Percentiles rank a stretch among this genome's conserved stretches.
These are phyloP conservation scores for Petrophora chlorosata DNA, from an alignment of 2,888 invertebrate genomes.

Conservation along the genomic window DNA sequence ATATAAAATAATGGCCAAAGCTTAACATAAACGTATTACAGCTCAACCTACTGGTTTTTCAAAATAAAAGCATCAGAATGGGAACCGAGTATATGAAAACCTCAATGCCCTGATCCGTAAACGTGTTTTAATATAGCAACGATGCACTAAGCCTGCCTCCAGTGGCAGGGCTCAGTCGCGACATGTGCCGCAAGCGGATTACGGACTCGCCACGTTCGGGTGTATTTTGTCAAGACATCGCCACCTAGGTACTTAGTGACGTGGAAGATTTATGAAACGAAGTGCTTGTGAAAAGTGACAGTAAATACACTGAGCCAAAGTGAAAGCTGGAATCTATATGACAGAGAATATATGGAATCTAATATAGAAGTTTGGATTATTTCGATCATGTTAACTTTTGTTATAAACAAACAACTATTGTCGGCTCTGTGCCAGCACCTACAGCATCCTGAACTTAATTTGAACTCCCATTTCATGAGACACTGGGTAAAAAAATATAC, in stretches of 20 bases:
- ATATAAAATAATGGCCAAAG: no score
- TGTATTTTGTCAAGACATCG: constrained; percentile 53
- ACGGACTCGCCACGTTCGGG: constrained; percentile 41
- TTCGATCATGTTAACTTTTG: no score
- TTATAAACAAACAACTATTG: no score
- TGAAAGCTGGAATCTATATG: no score
- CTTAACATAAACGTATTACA: constrained; percentile 5
- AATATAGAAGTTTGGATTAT: no score
- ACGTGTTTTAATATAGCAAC: constrained; percentile 36
- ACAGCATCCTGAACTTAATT: no score
- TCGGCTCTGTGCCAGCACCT: no score
- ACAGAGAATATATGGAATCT: no score
- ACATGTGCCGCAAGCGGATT: constrained; percentile 62
- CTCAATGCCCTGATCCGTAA: constrained; percentile 31
- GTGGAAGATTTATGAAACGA: constrained; percentile 31
- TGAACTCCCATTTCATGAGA: no score
- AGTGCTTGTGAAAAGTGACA: constrained; percentile 19
- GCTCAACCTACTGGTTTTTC: constrained; percentile 2
- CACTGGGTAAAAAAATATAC: no score
- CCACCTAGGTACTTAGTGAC: constrained; percentile 31
- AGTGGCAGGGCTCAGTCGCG: constrained; percentile 39
- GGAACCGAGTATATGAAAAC: constrained; percentile 21
- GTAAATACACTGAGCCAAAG: no score
- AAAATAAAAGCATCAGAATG: constrained; percentile 18
- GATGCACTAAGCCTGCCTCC: constrained; percentile 30